Evolutionary conservation across 2,888 invertebrate genomes (phyloP).

Genomic region (Trissolcus japonicus): DNA sequence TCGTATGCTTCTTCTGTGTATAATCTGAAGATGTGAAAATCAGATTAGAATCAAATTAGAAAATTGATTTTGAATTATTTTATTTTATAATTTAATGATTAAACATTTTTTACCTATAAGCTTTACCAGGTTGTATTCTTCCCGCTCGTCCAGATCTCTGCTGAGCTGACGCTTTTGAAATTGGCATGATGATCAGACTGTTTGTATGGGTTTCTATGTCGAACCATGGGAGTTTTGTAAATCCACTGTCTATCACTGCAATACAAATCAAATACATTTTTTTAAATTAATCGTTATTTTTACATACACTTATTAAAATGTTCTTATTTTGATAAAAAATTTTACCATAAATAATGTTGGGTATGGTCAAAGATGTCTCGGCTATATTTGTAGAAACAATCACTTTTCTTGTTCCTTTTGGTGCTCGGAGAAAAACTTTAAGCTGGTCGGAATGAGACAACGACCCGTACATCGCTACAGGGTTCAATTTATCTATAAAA

Average conservation of each 20-base stretch:
- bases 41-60: neutral
- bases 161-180: conserved; percentile 91
- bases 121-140: conserved; percentile 88
- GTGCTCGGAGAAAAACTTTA: conserved; percentile 86
- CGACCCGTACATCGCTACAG: conserved; percentile 95
- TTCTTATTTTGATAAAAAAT: neutral
- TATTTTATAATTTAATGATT: neutral
- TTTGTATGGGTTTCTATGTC: conserved; percentile 90
- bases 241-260: conserved; percentile 95
- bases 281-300: neutral
- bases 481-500: conserved; percentile 78
- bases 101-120: conserved; percentile 80
- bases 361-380: conserved; percentile 96
- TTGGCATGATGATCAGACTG: conserved; percentile 87
- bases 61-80: neutral
- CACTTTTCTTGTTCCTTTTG: conserved; percentile 87
- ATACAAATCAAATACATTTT: conserved; percentile 1
- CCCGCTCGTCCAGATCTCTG: conserved; percentile 97
- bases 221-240: conserved; percentile 95
- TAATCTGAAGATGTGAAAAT: conserved; percentile 77
- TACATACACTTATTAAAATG: neutral
- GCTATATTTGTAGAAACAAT: conserved; percentile 97
- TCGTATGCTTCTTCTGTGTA: conserved; percentile 87
- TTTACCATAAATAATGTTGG: conserved; percentile 92
- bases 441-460: conserved; percentile 87